phyloP scores from a whole-genome alignment of 2,113 vertebrate genomes.

The Catharus minimus region DNA sequence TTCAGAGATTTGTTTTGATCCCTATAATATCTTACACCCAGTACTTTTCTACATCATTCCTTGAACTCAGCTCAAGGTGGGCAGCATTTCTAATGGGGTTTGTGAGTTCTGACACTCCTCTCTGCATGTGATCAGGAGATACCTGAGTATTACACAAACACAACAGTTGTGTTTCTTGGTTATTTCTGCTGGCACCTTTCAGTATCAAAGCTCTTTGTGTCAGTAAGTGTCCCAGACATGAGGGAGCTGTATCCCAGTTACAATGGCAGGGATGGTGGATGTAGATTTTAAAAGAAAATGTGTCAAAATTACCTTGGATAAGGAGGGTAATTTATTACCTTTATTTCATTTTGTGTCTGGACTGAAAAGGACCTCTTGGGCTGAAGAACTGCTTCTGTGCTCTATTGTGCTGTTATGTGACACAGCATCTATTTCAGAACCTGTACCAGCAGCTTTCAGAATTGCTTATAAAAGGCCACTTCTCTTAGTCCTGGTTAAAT shows the following conservation, averaged over 20 bases:
- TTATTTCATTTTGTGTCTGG: neutral
- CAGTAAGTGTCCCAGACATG: neutral
- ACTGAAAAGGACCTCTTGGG: neutral
- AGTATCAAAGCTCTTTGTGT: neutral
- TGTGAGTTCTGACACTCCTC: neutral
- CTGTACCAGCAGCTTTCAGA: neutral
- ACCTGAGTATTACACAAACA: neutral
- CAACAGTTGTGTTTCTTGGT: neutral
- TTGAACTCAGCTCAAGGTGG: neutral
- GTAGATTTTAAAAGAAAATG: neutral
- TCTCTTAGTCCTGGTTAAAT: neutral
- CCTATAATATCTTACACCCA: fast-evolving
- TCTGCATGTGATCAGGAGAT: fast-evolving
- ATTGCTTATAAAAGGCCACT: neutral
- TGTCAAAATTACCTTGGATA: neutral
- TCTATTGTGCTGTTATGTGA: neutral
- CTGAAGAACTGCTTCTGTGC: neutral
- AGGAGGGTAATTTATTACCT: neutral
- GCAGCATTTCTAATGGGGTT: neutral
- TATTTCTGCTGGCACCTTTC: neutral
- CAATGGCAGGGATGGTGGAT: neutral
- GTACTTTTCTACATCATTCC: fast-evolving
- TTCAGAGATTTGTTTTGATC: neutral
- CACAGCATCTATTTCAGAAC: neutral
- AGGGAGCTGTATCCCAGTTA: neutral